phyloP scores from a whole-genome alignment of 1,140 invertebrate genomes.

The Hypothenemus hampei region DNA sequence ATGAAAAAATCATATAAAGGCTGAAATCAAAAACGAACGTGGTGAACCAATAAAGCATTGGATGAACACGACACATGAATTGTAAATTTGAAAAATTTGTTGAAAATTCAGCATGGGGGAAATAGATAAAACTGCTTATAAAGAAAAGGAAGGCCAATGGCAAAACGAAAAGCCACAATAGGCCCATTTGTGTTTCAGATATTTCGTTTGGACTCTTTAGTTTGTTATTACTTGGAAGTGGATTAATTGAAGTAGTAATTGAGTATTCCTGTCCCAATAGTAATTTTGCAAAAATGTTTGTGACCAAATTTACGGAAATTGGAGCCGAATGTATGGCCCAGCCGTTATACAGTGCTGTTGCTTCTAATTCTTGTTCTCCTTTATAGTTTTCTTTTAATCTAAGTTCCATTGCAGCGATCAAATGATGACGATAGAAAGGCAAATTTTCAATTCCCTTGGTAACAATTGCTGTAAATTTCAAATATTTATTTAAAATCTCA shows the following conservation, averaged over 20 bases:
- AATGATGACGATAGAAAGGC: slow-evolving; percentile 35
- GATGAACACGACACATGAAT: slow-evolving; percentile 58
- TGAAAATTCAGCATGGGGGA: slow-evolving; percentile 46
- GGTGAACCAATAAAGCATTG: slow-evolving; percentile 54
- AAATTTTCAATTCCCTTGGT: slow-evolving; percentile 35
- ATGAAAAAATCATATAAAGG: slow-evolving; percentile 19
- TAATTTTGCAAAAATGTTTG: slow-evolving; percentile 52
- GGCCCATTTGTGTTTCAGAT: slow-evolving; percentile 25
- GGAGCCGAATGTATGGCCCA: slow-evolving; percentile 58
- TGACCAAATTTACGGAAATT: slow-evolving; percentile 53
- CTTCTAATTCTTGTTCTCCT: slow-evolving; percentile 22
- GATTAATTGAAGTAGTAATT: slow-evolving; percentile 59
- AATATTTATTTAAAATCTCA: too few species aligned
- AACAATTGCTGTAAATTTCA: slow-evolving; percentile 41
- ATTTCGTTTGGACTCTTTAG: slow-evolving; percentile 19
- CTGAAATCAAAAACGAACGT: slow-evolving; percentile 52
- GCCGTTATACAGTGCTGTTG: slow-evolving; percentile 50
- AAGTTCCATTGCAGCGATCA: slow-evolving; percentile 42
- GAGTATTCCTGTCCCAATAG: slow-evolving; percentile 45
- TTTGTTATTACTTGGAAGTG: slow-evolving; percentile 43
- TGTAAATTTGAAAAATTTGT: slow-evolving; percentile 60
- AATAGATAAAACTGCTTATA: slow-evolving; percentile 48
- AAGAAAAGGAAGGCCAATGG: slow-evolving; percentile 38
- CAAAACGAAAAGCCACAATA: slow-evolving; percentile 38
- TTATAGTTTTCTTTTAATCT: slow-evolving; percentile 31